Base-by-base conservation (phyloP, 2,113 vertebrate genomes). In the Cyphomyrus plagiostoma region DNA sequence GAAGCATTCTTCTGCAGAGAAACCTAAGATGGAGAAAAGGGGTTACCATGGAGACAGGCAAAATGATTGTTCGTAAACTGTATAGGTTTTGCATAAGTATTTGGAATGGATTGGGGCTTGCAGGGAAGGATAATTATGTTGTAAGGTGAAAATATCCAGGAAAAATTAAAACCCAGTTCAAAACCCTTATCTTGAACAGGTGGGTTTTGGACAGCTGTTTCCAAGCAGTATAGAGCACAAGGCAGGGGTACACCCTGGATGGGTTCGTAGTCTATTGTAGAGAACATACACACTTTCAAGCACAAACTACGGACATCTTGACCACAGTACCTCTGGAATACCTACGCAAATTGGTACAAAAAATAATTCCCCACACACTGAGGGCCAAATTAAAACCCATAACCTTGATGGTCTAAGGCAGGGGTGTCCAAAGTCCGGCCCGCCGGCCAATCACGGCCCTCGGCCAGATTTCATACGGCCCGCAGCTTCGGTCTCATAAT, bases 21-120 rank as follows among this genome's bases (percentile, higher is more conserved):
- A 84, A 39, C 3, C 39, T 70, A 70, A 70, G 62, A n/a, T 26
- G n/a, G n/a, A 46, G 45, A 48, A 84, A 46, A 48, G 39, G 82
- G 11, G 82, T 84, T 84, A 84, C 82, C 82, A 84, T 84, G 82
- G 82, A 84, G 82, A 84, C 82, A 84, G 82, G 42, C 82, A 84
- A 48, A 48, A 48, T 6, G 39, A 48, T 48, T 84, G 82, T n/a
- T 46, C 82, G 1, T 48, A 45, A 84, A 84, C 42, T 84, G 42
- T 46, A 48, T 46, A 48, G 19, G 45, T 48, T 84, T 84, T 84
- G 82, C 39, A 48, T 45, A 48, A 48, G 15, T 84, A 45, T 84
- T 84, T 84, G 45, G 21, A 48, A n/a, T 84, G 82, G 35, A 80
- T 80, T 39, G 17, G 74, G 35, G 74, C 74, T 80, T 19, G 35